These are phyloP conservation scores for Ypsolopha sequella DNA, from an alignment of 2,888 invertebrate species.

Conservation along the genomic window DNA sequence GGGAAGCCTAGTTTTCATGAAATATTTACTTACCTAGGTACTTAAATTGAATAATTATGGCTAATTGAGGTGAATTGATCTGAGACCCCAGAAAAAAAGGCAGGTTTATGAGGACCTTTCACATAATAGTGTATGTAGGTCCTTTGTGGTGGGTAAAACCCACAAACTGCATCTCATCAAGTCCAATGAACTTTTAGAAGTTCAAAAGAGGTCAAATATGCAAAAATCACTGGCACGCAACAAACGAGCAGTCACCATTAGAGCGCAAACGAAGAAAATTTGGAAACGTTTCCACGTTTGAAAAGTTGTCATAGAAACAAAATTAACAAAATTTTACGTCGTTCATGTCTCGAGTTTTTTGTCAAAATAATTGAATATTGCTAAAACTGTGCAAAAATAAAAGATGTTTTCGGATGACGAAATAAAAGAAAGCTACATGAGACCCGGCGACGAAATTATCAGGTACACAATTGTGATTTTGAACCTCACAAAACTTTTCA, in stretches of 20 bases:
- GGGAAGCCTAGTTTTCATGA: no score
- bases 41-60: no score
- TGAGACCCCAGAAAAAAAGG: no score
- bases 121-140: no score
- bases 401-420: conserved; percentile 65
- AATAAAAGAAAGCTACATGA: conserved; percentile 58
- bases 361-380: conserved; percentile 61
- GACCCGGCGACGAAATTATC: conserved; percentile 58
- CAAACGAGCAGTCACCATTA: conserved; percentile 1
- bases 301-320: conserved; percentile 41
- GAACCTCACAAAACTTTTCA: neutral
- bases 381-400: conserved; percentile 30
- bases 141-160: no score
- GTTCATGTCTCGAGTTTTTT: conserved; percentile 44
- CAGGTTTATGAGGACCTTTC: no score
- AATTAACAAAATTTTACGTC: conserved; percentile 30
- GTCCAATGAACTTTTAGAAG: conserved; percentile 15
- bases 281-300: conserved; percentile 27
- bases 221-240: conserved; percentile 4
- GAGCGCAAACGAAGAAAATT: conserved; percentile 17
- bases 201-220: conserved; percentile 34
- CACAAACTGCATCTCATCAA: neutral
- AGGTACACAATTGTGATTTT: conserved; percentile 26
- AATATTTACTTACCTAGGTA: no score
- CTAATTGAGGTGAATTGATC: no score